phyloP scores from a whole-genome alignment of 2,797 vertebrate species.

The Crenuchus spilurus region DNA sequence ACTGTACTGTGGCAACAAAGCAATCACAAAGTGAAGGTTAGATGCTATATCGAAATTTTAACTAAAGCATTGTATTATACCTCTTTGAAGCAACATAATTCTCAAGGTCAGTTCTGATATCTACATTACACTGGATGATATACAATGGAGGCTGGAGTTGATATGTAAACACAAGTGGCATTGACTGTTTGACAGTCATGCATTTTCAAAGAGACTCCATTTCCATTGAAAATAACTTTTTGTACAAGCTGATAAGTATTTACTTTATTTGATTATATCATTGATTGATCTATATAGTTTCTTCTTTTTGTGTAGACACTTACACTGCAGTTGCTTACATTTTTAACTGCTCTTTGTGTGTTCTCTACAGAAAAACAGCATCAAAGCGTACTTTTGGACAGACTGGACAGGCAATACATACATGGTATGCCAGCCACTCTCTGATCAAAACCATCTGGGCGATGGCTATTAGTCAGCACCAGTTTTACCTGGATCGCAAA shows the following conservation, averaged over 20 bases:
- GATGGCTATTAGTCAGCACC: slow-evolving; percentile 99
- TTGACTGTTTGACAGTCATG: too few relatives aligned
- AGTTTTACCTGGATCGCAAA: slow-evolving; percentile 97
- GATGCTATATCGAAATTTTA: not conserved
- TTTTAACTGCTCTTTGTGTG: slow-evolving; percentile 31
- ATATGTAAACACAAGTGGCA: slow-evolving; percentile 44
- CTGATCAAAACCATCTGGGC: slow-evolving; percentile 99
- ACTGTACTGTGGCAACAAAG: not conserved
- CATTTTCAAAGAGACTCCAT: too few relatives aligned
- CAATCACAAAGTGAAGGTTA: not conserved
- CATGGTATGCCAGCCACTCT: slow-evolving; percentile 97
- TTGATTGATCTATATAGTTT: too few relatives aligned
- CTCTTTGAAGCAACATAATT: slow-evolving; percentile 17
- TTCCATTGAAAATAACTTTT: too few relatives aligned
- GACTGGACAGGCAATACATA: slow-evolving; percentile 88
- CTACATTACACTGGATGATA: not conserved
- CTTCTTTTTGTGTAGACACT: not conserved
- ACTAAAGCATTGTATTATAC: not conserved
- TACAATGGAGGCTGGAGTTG: slow-evolving; percentile 31
- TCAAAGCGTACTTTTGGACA: slow-evolving; percentile 93
- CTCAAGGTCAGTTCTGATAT: slow-evolving; percentile 16
- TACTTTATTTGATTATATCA: too few relatives aligned
- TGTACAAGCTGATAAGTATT: not conserved
- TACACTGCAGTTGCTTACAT: not conserved
- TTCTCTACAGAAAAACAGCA: slow-evolving; percentile 82